Conservation (phyloP, 2,888 invertebrate species). For the Boloria selene region DNA sequence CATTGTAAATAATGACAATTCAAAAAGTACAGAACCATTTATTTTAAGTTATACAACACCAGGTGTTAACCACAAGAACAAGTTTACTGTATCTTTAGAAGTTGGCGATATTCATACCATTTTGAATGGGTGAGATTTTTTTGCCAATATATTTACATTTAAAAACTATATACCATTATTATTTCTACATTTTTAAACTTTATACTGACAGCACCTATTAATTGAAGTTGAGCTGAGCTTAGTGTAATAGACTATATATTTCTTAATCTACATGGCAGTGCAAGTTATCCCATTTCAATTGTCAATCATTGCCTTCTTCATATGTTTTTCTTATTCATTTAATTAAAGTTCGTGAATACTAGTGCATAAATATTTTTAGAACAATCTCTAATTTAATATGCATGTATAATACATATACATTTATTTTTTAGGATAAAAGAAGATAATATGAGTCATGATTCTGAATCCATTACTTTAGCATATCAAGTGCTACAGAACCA, state of each 20-base stretch:
- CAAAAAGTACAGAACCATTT: conserved; percentile 59
- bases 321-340: too few relatives aligned
- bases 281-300: too few relatives aligned
- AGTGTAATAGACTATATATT: too few relatives aligned
- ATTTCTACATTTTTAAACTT: too few relatives aligned
- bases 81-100: conserved; percentile 62
- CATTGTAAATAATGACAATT: conserved; percentile 63
- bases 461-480: conserved; percentile 55
- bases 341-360: too few relatives aligned
- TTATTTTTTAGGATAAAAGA: conserved; percentile 58
- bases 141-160: neutral
- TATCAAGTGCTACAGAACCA: conserved; percentile 69
- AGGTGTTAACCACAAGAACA: conserved; percentile 60
- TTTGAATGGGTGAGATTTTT: conserved; percentile 63
- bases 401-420: neutral
- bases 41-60: conserved; percentile 60
- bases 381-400: neutral
- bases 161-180: too few relatives aligned
- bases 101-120: conserved; percentile 65
- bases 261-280: too few relatives aligned
- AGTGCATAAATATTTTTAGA: too few relatives aligned
- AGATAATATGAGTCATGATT: conserved; percentile 50
- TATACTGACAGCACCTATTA: too few relatives aligned
- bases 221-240: too few relatives aligned
- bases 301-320: too few relatives aligned